Conservation (phyloP, 2,113 vertebrate genomes). For the Engystomops pustulosus region DNA sequence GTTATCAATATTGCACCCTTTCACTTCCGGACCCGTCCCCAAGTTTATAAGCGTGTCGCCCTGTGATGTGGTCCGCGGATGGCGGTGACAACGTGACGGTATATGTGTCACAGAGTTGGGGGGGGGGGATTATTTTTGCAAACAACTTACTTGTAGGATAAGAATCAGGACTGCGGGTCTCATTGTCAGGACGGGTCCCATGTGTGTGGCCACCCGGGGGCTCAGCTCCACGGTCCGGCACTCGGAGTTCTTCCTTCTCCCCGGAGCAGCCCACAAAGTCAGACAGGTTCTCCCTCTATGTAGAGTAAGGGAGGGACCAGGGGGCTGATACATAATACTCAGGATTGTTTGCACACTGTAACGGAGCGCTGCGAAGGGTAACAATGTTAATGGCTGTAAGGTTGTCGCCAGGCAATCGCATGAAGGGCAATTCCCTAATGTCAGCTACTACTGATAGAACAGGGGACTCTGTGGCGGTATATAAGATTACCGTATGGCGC, state of each 20-base stretch:
- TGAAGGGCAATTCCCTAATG: neutral
- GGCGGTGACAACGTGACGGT: neutral
- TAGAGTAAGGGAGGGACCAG: constrained; percentile 42
- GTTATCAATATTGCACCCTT: too few relatives aligned
- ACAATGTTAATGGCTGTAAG: neutral
- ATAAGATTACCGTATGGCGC: too few relatives aligned
- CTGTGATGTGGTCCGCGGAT: too few relatives aligned
- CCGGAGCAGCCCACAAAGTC: constrained; percentile 32
- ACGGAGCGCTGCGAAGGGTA: neutral
- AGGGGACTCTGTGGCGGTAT: too few relatives aligned
- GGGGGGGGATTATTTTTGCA: neutral
- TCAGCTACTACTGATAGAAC: too few relatives aligned
- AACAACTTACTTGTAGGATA: constrained; percentile 55
- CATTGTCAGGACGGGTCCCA: constrained; percentile 15
- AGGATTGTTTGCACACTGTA: neutral
- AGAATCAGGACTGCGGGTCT: constrained; percentile 44
- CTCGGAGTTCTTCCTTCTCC: constrained; percentile 36
- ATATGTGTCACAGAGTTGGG: neutral
- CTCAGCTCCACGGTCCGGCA: neutral
- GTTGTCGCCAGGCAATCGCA: neutral
- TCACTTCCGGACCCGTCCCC: too few relatives aligned
- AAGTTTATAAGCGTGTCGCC: too few relatives aligned
- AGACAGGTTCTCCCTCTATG: constrained; percentile 46
- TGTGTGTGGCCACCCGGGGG: neutral
- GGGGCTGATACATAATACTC: neutral